These are phyloP conservation scores for Tricholauxania praeusta DNA, from an alignment of 2,888 invertebrate genomes.

Conservation along the genomic window DNA sequence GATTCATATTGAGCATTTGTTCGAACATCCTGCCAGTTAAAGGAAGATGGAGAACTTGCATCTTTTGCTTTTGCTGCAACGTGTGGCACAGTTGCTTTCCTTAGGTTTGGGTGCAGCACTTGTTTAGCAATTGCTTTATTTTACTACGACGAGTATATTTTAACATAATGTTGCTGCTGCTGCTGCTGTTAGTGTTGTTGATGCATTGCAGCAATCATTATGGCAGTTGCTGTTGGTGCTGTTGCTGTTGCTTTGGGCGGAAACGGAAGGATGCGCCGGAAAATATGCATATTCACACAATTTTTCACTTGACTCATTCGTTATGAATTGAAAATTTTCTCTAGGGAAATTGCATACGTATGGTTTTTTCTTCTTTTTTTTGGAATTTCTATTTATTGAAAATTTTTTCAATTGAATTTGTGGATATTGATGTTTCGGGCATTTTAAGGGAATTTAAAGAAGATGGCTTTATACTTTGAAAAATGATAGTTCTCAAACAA, in stretches of 20 bases:
- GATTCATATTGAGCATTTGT: constrained; percentile 17
- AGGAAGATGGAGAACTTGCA: no score
- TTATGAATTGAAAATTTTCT: background rate
- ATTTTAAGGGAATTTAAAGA: no score
- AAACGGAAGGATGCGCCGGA: constrained; percentile 29
- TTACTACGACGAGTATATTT: background rate
- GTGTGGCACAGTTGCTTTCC: background rate
- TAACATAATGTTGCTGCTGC: background rate
- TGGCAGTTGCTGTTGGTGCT: background rate
- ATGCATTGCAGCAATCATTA: constrained; percentile 13
- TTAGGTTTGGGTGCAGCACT: constrained; percentile 8
- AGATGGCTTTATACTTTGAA: no score
- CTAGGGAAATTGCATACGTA: no score
- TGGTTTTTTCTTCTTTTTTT: no score
- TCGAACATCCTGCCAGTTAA: constrained; percentile 18
- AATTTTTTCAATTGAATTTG: no score
- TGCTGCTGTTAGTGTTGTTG: background rate
- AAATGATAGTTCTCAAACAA: no score
- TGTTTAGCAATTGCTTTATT: constrained; percentile 12
- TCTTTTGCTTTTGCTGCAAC: background rate
- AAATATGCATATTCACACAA: constrained; percentile 33
- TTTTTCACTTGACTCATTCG: constrained; percentile 35
- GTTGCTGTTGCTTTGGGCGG: background rate
- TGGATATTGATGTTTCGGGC: no score
- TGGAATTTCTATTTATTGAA: no score